phyloP scores from a whole-genome alignment of 2,888 invertebrate species.

The Tenthredo amoena region DNA sequence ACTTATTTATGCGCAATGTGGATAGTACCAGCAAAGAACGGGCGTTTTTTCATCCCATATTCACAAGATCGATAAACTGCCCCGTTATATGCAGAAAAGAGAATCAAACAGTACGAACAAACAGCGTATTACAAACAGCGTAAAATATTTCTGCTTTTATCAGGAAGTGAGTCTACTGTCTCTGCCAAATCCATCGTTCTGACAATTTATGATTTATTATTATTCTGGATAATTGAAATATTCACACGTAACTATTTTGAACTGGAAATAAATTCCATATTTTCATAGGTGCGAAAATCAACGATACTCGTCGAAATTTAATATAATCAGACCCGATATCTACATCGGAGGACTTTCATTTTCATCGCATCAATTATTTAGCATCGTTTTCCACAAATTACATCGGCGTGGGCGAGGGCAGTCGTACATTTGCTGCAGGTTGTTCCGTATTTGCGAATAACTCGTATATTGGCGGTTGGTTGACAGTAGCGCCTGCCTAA shows the following conservation, averaged over 20 bases:
- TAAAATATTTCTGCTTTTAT: not conserved
- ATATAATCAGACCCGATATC: not conserved
- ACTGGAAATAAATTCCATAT: not conserved
- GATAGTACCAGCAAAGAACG: conserved; percentile 5
- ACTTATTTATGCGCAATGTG: conserved; percentile 22
- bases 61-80: conserved; percentile 26
- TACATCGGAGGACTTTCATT: conserved; percentile 3
- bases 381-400: not conserved
- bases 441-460: conserved; percentile 10
- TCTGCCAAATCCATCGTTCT: not conserved
- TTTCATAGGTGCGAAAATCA: not conserved
- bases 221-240: not conserved
- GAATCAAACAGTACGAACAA: not conserved
- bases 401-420: not conserved
- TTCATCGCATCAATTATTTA: conserved; percentile 12
- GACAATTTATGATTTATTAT: not conserved
- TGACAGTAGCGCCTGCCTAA: conserved; percentile 43
- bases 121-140: not conserved
- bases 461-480: conserved; percentile 20
- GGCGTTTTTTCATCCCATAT: not conserved
- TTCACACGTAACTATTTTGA: not conserved
- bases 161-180: not conserved
- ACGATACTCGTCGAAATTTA: not conserved
- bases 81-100: not conserved
- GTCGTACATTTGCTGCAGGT: not conserved